phyloP scores from a whole-genome alignment of 2,888 invertebrate species.

The Chirona hameri region DNA sequence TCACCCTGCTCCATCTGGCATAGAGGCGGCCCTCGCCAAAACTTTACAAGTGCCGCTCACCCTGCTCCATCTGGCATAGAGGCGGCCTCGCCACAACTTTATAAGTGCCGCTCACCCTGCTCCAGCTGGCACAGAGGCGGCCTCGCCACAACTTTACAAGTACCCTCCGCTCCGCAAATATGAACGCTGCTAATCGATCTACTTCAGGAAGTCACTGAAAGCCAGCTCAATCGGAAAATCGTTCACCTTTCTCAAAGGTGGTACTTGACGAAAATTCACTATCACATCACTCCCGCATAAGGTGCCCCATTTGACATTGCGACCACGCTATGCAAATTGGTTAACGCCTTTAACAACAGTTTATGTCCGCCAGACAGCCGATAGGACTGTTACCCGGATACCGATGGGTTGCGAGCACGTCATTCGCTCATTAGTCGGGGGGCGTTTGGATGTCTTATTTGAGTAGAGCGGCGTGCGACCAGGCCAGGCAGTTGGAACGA shows the following conservation, averaged over 20 bases:
- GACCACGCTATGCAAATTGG: neutral
- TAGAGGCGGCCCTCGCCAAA: too few species aligned
- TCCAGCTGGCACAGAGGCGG: too few species aligned
- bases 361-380: neutral
- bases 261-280: neutral
- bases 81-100: too few species aligned
- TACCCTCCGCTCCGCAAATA: too few species aligned
- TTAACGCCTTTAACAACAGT: neutral
- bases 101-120: too few species aligned
- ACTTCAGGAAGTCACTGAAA: neutral
- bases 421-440: neutral
- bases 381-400: neutral
- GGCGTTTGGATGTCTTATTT: neutral
- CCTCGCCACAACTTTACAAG: too few species aligned
- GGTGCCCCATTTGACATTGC: neutral
- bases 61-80: too few species aligned
- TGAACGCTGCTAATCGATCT: too few species aligned
- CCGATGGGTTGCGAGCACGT: neutral
- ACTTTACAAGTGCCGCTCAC: too few species aligned
- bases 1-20: too few species aligned
- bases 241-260: neutral
- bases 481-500: too few species aligned
- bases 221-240: neutral
- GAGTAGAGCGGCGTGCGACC: neutral
- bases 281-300: neutral